Evolutionary conservation across 2,113 vertebrate species (phyloP), one percentile per base, ranked within the genome.

Genomic region (Felis chaus): DNA sequence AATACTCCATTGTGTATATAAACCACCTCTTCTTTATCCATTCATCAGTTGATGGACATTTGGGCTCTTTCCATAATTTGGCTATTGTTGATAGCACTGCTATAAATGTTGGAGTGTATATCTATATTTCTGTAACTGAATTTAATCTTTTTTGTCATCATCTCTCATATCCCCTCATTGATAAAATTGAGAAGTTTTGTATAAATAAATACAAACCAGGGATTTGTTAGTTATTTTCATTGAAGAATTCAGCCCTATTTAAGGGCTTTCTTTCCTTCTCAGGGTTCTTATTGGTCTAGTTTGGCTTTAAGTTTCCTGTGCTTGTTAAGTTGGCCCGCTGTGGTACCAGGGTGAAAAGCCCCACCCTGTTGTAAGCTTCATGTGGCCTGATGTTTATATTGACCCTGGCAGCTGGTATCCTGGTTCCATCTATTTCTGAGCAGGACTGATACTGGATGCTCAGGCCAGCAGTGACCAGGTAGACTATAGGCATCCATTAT

Each of bases 401-500:
- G 63, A 65, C 23, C n/a, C 18, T 36, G 63, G 33, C 65, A 73
- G 36, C 8, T 31, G 53, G 14, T 55, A 6, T 19, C 41, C 11
- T 87, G n/a, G 33, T n/a, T 18, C 29, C n/a, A 13, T 41, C 27
- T 19, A 12, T 41, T 78, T 69, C 39, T 36, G 63, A 80, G 89
- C 31, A 41, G 41, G 31, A 39, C 13, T 6, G 83, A 86, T 73
- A 78, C 48, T 69, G 53, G 69, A 48, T 39, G 21, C 29, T 69
- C 48, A 65, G 45, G 21, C 16, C 66, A 25, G 68, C 4, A 4
- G 73, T 73, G 39, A 41, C n/a, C 50, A 23, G 12, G 19, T 25
- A 36, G 53, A 11, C 13, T 3, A 0, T 4, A 21, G 36, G 50
- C 39, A 48, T n/a, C 39, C n/a, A 0, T 25, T 39, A 2, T 13